A percentile compares a stretch with the other conserved stretches of the same genome.
phyloP scores from a whole-genome alignment of 2,113 vertebrate genomes.

The Polypterus bichir region DNA sequence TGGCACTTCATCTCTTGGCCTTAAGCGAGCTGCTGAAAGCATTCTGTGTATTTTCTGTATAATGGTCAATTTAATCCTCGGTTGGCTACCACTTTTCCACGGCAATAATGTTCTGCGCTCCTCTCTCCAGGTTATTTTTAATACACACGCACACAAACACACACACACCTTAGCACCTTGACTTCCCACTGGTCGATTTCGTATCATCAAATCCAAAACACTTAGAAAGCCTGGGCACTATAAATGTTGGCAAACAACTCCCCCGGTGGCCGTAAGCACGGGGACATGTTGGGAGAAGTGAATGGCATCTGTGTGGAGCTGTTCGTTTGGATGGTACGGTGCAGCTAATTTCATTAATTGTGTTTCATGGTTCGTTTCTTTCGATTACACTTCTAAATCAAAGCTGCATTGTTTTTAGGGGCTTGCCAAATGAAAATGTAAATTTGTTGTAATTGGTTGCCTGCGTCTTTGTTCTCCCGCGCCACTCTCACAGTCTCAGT shows the following conservation, averaged over 20 bases:
- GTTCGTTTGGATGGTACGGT: constrained; percentile 30
- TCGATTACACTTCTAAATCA: constrained; percentile 29
- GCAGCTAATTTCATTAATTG: constrained; percentile 45
- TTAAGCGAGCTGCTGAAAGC: background rate
- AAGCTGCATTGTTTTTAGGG: constrained; percentile 18
- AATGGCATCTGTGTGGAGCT: constrained; percentile 31
- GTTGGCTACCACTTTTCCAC: background rate
- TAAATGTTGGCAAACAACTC: constrained; percentile 31
- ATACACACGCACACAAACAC: constrained; percentile 11
- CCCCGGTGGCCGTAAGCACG: constrained; percentile 29
- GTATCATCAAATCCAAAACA: constrained; percentile 27
- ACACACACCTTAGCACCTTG: constrained; percentile 1
- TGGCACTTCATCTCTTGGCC: constrained; percentile 12
- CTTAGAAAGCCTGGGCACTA: constrained; percentile 24
- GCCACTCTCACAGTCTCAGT: background rate
- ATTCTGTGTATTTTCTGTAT: constrained; percentile 3
- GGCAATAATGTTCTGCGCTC: constrained; percentile 4
- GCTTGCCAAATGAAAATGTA: constrained; percentile 19
- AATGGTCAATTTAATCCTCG: constrained; percentile 1
- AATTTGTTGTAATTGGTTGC: constrained; percentile 17
- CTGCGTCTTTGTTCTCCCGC: background rate
- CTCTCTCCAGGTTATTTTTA: constrained; percentile 13
- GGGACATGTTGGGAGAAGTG: constrained; percentile 28
- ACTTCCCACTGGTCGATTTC: constrained; percentile 19
- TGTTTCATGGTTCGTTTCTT: constrained; percentile 49